Evolutionary conservation across 2,113 vertebrate genomes (phyloP), one percentile per base, ranked within the genome.

Genomic region (Hippocampus guttulatus): DNA sequence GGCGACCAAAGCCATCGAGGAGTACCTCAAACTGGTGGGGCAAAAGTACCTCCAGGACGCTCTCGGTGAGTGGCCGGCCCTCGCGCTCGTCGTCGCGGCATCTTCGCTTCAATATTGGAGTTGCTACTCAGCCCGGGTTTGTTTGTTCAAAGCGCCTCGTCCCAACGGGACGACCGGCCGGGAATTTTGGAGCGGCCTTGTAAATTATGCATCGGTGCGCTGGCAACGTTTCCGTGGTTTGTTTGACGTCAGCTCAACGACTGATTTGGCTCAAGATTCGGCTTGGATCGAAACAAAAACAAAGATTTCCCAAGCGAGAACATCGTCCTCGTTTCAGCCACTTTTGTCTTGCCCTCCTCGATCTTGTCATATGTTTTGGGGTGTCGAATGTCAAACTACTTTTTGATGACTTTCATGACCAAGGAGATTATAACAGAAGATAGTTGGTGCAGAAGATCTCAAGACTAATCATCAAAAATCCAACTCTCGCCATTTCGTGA

Each of bases 11-110:
- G 97, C 97, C 66, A 98, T 99, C 0, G 97, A 99, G 90, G 97
- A 99, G 72, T 98, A 98, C 92, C 95, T 99, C 86, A 99, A 99
- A 88, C 91, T 99, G 81, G 97, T 99, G 88, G 97, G 97, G 49
- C 97, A 99, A 92, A 99, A 99, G 89, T 99, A 99, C 87, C 91
- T 99, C 73, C 97, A 98, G 75, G 97, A 99, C 0, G 97, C 97
- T 0, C 93, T 99, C 47, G 97, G 97, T 99, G 94, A 69, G 43
- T 16, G 43, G 23, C 58, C 58, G 76, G 25, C 76, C 33, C 69
- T 70, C 40, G 64, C 57, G 60, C 78, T 73, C 64, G 30, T 70
- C 27, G 61, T 47, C 14, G 0, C 14, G 23, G 27, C 55, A 60
- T 64, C 67, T 77, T 40, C 75, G 1, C 80, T 74, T 60, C 65